These are phyloP conservation scores for Hedya salicella DNA, from an alignment of 2,888 invertebrate species.

Conservation along the genomic window DNA sequence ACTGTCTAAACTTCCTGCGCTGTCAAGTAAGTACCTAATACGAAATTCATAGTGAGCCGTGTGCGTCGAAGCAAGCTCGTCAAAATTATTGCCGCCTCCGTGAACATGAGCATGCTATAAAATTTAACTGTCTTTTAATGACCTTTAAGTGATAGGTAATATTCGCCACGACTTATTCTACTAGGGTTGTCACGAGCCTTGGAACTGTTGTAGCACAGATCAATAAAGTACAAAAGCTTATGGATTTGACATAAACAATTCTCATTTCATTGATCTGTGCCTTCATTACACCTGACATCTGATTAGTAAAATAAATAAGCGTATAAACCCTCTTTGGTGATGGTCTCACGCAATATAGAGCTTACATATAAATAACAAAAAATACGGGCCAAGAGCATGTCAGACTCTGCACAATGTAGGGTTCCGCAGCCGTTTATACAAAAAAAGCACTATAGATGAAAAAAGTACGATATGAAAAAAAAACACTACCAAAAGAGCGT, in stretches of 20 bases:
- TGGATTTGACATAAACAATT: background rate
- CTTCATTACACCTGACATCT: too few relatives aligned
- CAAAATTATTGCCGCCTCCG: constrained; percentile 54
- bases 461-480: too few relatives aligned
- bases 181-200: constrained; percentile 16
- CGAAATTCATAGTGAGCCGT: constrained; percentile 37
- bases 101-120: constrained; percentile 58
- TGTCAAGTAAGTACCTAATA: constrained; percentile 30
- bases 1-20: constrained; percentile 16
- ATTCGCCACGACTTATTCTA: constrained; percentile 50
- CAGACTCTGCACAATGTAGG: too few relatives aligned
- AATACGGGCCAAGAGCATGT: too few relatives aligned
- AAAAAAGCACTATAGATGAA: too few relatives aligned
- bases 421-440: too few relatives aligned
- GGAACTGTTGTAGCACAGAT: background rate
- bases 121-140: constrained; percentile 57
- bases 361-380: too few relatives aligned
- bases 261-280: too few relatives aligned
- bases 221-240: background rate
- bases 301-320: too few relatives aligned
- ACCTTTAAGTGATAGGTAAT: constrained; percentile 53
- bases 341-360: too few relatives aligned
- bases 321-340: too few relatives aligned
- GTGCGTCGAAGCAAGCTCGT: constrained; percentile 48
- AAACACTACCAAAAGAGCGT: too few relatives aligned